phyloP scores from a whole-genome alignment of 1,140 invertebrate genomes.

The Trachelipus rathkii region DNA sequence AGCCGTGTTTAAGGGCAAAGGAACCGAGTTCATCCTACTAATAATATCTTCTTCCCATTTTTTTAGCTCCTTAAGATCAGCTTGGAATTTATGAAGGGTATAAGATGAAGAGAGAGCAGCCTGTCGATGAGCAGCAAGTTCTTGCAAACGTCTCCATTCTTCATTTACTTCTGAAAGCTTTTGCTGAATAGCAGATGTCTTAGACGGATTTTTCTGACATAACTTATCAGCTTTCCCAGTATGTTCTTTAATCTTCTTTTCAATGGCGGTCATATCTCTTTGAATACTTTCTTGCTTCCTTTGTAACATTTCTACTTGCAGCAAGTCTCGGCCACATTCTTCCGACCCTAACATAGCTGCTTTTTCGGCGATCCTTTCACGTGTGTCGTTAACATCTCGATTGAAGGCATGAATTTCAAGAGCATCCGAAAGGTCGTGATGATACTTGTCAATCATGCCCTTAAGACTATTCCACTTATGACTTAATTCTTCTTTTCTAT shows the following conservation, averaged over 20 bases:
- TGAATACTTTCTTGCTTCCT: constrained; percentile 71
- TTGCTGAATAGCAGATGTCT: constrained; percentile 60
- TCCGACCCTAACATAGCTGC: constrained; percentile 66
- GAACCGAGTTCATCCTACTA: constrained; percentile 79
- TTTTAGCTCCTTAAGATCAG: constrained; percentile 67
- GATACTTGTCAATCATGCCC: constrained; percentile 77
- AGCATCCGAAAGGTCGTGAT: constrained; percentile 72
- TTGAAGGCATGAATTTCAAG: constrained; percentile 89
- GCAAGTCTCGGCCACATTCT: constrained; percentile 72
- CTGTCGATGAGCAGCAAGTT: constrained; percentile 62
- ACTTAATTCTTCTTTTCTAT: constrained; percentile 72
- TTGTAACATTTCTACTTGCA: constrained; percentile 69
- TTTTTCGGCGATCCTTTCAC: constrained; percentile 79
- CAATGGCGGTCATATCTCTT: constrained; percentile 81
- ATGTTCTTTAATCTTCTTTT: constrained; percentile 59
- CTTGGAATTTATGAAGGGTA: constrained; percentile 72
- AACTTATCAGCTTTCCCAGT: constrained; percentile 62
- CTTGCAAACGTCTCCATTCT: constrained; percentile 68
- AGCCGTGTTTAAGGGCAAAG: constrained; percentile 76
- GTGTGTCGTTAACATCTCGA: constrained; percentile 80
- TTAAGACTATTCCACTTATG: constrained; percentile 82
- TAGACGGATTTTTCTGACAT: constrained; percentile 69
- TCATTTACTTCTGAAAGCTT: constrained; percentile 66
- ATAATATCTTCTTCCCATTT: constrained; percentile 76
- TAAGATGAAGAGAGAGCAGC: constrained; percentile 67